phyloP scores from a whole-genome alignment of 1,140 invertebrate species.

The Panagrolaimus sp. region DNA sequence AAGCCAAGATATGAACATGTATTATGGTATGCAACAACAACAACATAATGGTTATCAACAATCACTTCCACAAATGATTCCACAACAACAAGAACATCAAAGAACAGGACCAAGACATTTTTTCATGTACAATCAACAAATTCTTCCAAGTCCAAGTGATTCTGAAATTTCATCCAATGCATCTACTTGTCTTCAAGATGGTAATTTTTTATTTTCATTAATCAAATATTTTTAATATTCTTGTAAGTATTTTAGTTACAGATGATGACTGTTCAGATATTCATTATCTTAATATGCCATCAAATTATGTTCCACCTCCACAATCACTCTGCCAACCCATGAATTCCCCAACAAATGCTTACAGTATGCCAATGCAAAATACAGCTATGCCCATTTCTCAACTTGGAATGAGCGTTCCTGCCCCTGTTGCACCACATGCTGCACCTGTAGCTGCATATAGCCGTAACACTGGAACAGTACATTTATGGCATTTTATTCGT shows the following conservation, averaged over 20 bases:
- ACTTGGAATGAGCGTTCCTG: background rate
- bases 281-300: slow-evolving; percentile 12
- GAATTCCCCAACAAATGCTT: background rate
- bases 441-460: slow-evolving; percentile 12
- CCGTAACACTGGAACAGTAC: slow-evolving; percentile 68
- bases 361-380: slow-evolving; percentile 4
- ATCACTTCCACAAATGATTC: slow-evolving; percentile 4
- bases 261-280: slow-evolving; percentile 22
- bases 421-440: slow-evolving; percentile 12
- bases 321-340: slow-evolving; percentile 19
- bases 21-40: slow-evolving; percentile 13
- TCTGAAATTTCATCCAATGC: slow-evolving; percentile 26
- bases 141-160: slow-evolving; percentile 27
- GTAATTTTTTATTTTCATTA: slow-evolving; percentile 17
- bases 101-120: slow-evolving; percentile 11
- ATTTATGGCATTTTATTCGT: slow-evolving; percentile 98
- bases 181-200: slow-evolving; percentile 19
- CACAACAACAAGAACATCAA: slow-evolving; percentile 4
- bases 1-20: background rate
- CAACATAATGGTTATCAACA: background rate
- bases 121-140: slow-evolving; percentile 15
- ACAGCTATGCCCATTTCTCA: background rate
- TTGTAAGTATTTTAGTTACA: slow-evolving; percentile 8
- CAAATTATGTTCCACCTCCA: slow-evolving; percentile 23
- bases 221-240: slow-evolving; percentile 3